Evolutionary conservation across 2,113 vertebrate genomes (phyloP).

Genomic region (Callospermophilus lateralis): DNA sequence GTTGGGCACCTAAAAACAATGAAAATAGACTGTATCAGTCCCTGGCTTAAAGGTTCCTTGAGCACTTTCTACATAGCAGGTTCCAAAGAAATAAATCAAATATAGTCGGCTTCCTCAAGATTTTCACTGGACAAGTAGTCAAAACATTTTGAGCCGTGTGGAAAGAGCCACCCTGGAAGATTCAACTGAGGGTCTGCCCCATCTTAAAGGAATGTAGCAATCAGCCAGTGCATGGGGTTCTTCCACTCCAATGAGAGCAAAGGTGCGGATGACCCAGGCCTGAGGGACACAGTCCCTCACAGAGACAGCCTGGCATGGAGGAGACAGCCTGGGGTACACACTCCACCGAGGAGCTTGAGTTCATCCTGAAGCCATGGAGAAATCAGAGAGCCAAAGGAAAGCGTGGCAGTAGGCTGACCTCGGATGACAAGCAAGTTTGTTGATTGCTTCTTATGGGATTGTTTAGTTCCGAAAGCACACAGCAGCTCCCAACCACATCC

Average conservation of each 20-base stretch:
- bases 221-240: not conserved
- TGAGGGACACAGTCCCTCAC: accelerated
- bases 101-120: not conserved
- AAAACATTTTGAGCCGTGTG: not conserved
- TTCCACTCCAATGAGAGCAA: not conserved
- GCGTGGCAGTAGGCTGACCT: not conserved
- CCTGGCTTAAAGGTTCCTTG: not conserved
- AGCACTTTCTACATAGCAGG: not conserved
- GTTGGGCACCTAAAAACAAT: not conserved
- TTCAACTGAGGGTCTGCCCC: not conserved
- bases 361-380: not conserved
- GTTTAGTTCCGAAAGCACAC: not conserved
- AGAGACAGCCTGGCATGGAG: not conserved
- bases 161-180: not conserved
- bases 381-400: not conserved
- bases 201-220: not conserved
- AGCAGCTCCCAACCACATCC: not conserved
- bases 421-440: not conserved
- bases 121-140: not conserved
- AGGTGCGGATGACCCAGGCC: not conserved
- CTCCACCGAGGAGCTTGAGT: not conserved
- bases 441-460: not conserved
- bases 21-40: not conserved
- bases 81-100: not conserved
- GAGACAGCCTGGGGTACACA: not conserved